phyloP scores from a whole-genome alignment of 2,888 invertebrate species.

The Chloroclysta siterata region DNA sequence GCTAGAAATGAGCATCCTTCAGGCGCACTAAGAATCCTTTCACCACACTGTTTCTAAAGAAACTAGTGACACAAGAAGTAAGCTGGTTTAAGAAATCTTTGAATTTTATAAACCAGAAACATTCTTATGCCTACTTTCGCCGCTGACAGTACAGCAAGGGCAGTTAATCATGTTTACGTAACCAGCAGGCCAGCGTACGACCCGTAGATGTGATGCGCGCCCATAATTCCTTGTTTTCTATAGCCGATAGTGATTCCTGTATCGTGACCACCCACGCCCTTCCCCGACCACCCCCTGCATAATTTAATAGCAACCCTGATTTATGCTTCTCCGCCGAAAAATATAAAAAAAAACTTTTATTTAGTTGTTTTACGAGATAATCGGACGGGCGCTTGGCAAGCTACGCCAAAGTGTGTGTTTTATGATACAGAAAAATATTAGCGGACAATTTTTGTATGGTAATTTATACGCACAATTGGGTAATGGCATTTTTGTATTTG shows the following conservation, averaged over 20 bases:
- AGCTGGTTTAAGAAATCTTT: too few species aligned
- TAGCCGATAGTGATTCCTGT: conserved; percentile 51
- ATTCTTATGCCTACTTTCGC: too few species aligned
- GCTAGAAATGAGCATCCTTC: too few species aligned
- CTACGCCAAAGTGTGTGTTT: conserved; percentile 31
- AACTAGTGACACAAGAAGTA: too few species aligned
- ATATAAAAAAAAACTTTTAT: conserved; percentile 34
- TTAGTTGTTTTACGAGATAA: conserved; percentile 41
- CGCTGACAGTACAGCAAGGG: background rate
- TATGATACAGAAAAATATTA: conserved; percentile 34
- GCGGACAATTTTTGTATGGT: conserved; percentile 36
- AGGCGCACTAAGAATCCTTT: too few species aligned
- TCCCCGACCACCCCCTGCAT: conserved; percentile 50
- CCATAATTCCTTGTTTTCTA: conserved; percentile 40
- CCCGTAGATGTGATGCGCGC: conserved; percentile 28
- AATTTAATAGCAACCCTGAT: conserved; percentile 64
- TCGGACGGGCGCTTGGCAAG: conserved; percentile 36
- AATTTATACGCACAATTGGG: conserved; percentile 39
- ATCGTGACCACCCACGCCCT: conserved; percentile 45
- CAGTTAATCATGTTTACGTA: conserved; percentile 28
- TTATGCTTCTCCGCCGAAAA: conserved; percentile 46
- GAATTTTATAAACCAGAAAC: background rate
- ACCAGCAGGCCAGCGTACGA: conserved; percentile 24
- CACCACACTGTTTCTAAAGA: too few species aligned
- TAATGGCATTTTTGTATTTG: conserved; percentile 29